Base-by-base conservation (phyloP, 1,140 invertebrate species). In the Amphibalanus amphitrite region DNA sequence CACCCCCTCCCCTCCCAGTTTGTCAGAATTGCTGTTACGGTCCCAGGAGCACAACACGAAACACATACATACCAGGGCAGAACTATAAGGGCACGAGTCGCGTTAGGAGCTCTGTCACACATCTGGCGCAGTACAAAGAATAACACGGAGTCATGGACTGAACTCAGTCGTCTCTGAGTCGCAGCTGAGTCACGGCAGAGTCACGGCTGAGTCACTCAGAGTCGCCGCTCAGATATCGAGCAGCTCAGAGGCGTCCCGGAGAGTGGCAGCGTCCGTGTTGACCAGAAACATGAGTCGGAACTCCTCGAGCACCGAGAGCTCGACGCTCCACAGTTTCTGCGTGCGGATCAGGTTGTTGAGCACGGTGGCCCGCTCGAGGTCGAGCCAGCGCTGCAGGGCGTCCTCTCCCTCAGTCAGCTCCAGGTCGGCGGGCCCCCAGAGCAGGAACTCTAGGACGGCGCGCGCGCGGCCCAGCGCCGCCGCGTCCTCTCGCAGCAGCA, bases 221-320 rank as follows among this genome's bases (percentile, higher is more conserved):
- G 47, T n/a, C 47, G 1, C 13, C 1, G 1, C 13, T 59, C 47
- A 59, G 6, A 59, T 59, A 23, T 69, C 69, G n/a, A 74, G 69
- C 30, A 71, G 67, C 47, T 67, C 71, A 15, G 72, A 26, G 0
- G 76, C 71, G 28, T 77, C 76, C 68, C 72, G 23, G 13, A 77
- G 72, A 8, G 71, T 70, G 67, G 73, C 69, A 8, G 74, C 40
- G 28, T 86, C 89, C 3, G 89, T 91, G 69, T 88, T 82, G 8
- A 92, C 90, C 74, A 92, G 83, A 79, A 92, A 92, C 77, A 89
- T 83, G 20, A 92, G 79, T 77, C 91, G 90, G 76, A 88, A 87
- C 76, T 90, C 88, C 77, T 92, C 89, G 73, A 87, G 87, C 6
- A 89, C 85, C 47, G 87, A 88, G 67, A 91, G 77, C n/a, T 88